Evolutionary conservation across 2,113 vertebrate species (phyloP), one percentile per base, ranked within the genome.

Genomic region (Rhabdomys dilectus): DNA sequence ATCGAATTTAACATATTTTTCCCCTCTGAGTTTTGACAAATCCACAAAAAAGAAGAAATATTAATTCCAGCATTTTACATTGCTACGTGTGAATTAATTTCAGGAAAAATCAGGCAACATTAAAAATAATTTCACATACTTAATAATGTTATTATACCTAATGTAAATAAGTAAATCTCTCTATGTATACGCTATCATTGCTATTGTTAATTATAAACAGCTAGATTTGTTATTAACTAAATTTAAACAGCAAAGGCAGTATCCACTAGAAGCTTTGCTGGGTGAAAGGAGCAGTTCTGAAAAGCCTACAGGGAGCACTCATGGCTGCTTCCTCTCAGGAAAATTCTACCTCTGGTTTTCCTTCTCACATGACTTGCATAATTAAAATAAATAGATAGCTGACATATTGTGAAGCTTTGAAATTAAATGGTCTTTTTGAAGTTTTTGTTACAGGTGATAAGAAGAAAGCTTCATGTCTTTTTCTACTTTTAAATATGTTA

Each of bases 371-470:
- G 95, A 90, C 56, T 95, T 94, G 93, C 95, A 93, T 97, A 97
- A 97, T 98, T 97, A 96, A 96, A 96, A 87, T 94, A 97, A 96
- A 95, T 72, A 97, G 91, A 97, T 95, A 91, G 92, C 78, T 94
- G 96, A 77, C 84, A 82, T 96, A 96, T 45, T 94, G 96, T 97
- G 39, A 29, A 76, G 78, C 39, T 96, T 95, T 94, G 62, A 62
- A 96, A 97, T 89, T 94, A 96, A 97, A 95, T 17, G 34, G n/a
- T 85, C 45, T 82, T 93, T 96, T 97, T 97, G 48, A 97, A 97
- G 91, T 96, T 95, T 97, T 97, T 97, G 96, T 97, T 94, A 92
- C 11, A 58, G n/a, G 39, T 75, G 97, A 97, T 97, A 97, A 97
- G 93, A 92, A 9, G 16, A 94, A 88, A 77, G 36, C 60, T 89